phyloP scores from a whole-genome alignment of 2,113 vertebrate genomes.

The Pluvialis apricaria region DNA sequence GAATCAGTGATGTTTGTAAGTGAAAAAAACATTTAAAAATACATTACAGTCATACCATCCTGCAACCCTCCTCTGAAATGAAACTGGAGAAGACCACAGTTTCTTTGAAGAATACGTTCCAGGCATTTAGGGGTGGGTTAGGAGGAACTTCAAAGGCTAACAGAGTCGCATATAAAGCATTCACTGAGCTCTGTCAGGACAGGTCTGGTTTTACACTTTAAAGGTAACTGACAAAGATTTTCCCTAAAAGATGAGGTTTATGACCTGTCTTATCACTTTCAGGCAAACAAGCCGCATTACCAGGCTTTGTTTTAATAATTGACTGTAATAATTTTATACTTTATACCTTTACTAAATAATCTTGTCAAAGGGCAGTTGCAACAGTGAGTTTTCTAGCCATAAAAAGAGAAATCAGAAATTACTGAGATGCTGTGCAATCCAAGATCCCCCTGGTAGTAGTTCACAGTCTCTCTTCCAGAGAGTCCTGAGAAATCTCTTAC shows the following conservation, averaged over 20 bases:
- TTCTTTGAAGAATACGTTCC: constrained; percentile 31
- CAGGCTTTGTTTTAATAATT: not conserved
- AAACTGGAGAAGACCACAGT: constrained; percentile 25
- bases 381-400: not conserved
- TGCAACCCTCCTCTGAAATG: not conserved
- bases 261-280: not conserved
- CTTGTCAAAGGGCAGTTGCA: not conserved
- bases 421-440: not conserved
- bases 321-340: not conserved
- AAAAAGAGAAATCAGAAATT: not conserved
- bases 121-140: constrained; percentile 34
- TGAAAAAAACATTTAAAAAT: not conserved
- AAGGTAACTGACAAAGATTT: not conserved
- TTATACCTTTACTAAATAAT: not conserved
- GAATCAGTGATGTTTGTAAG: not conserved
- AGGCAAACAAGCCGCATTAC: not conserved
- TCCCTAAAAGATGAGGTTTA: not conserved
- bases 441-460: not conserved
- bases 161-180: constrained; percentile 21
- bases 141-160: constrained; percentile 55
- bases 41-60: not conserved
- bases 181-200: not conserved
- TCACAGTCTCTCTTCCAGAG: not conserved
- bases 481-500: not conserved
- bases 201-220: constrained; percentile 54